Evolutionary conservation across 1,140 invertebrate species (phyloP).

Genomic region (Temnothorax longispinosus): DNA sequence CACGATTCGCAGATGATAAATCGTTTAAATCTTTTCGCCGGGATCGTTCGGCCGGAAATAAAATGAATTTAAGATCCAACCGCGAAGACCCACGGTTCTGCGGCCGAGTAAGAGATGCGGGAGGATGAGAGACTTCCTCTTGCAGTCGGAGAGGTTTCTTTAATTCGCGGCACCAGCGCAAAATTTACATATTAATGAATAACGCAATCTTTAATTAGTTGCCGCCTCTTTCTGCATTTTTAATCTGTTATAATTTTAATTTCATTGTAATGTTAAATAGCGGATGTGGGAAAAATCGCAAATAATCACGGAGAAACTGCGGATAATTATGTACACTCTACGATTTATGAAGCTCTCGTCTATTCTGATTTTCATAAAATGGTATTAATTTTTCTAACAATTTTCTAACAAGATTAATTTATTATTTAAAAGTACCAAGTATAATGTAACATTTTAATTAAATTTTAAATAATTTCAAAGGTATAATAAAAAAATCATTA

Average conservation of each 20-base stretch:
- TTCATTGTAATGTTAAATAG: conserved; percentile 38
- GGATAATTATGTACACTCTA: neutral
- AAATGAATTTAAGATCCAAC: conserved; percentile 84
- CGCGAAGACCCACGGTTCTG: conserved; percentile 60
- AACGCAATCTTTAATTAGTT: conserved; percentile 58
- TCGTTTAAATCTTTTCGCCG: conserved; percentile 82
- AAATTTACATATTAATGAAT: conserved; percentile 62
- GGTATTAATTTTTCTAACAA: neutral
- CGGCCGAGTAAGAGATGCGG: conserved; percentile 39
- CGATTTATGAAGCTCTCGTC: neutral
- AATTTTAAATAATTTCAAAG: neutral
- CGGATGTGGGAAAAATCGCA: conserved; percentile 1
- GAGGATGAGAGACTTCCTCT: conserved; percentile 32
- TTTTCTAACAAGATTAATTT: neutral
- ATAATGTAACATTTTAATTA: neutral
- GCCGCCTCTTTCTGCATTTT: conserved; percentile 36
- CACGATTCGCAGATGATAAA: conserved; percentile 83
- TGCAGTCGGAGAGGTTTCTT: conserved; percentile 50
- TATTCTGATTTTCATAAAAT: neutral
- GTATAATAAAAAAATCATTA: neutral
- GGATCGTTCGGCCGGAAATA: conserved; percentile 82
- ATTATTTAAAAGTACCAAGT: neutral
- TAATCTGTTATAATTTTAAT: conserved; percentile 64
- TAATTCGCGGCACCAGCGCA: conserved; percentile 42
- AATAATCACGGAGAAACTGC: neutral